Percentiles rank a stretch among this genome's conserved stretches.
Conservation (phyloP, 2,113 vertebrate genomes). For the Macaca fascicularis region T2T-MFA8v1.1 NC_088375.1:188121501-188122000, state of each 20-base stretch:
- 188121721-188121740: not conserved
- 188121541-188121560: too few relatives aligned
- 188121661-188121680: constrained; percentile 27
- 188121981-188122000: not conserved
- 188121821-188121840: not conserved
- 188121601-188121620: too few relatives aligned
- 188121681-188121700: not conserved
- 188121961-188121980: not conserved
- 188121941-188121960: not conserved
- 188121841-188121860: constrained; percentile 18
- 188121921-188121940: not conserved
- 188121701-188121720: not conserved
- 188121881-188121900: not conserved
- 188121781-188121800: not conserved
- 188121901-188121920: not conserved
- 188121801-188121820: not conserved
- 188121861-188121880: not conserved
- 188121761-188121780: not conserved
- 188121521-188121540: too few relatives aligned
- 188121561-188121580: too few relatives aligned
- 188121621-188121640: not conserved
- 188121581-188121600: too few relatives aligned
- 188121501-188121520: too few relatives aligned
- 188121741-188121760: not conserved
- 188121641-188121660: not conserved